Base-by-base conservation (phyloP, 30 jellyfish, hydroid and myxozoan species). In the Hydractinia echinata region DNA sequence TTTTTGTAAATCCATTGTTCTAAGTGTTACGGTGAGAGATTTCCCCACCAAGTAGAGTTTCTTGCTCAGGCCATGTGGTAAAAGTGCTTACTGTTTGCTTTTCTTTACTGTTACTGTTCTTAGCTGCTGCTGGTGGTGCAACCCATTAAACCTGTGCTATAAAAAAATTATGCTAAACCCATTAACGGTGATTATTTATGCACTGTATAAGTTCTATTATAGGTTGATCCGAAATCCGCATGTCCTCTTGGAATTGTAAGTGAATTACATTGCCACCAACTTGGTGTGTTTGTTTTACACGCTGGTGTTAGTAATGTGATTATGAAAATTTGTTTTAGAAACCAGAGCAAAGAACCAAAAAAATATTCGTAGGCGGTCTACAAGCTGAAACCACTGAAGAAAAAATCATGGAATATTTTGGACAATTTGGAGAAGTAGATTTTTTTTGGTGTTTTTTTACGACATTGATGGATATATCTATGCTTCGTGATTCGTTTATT, bases 301-400 rank as follows among this genome's bases (percentile, higher is more conserved):
- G 72, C 76, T 8, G 44, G 16, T 51, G 54, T 77, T 61, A 0
- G 19, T 13, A 44, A 64, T 7, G 19, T 51, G 39, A 64, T 64
- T 6, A 6, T 3, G 74, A 64, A n/a, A 64, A n/a, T 64, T 13
- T n/a, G 0, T 77, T 76, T 73, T 81, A 91, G 97, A 89, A 86
- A 51, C 91, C 86, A n/a, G 89, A 84, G 44, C 83, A 87, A 60
- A 77, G 96, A 52, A 93, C 99, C 48, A 93, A 93, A 82, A 93
- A 93, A 61, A 87, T 93, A 66, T 93, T 93, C 81, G 99, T 93
- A 60, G 99, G 99, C 62, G 99, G 99, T 10, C 61, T 93, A 61
- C 89, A 85, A 72, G 87, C 94, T 21, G 99, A 93, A 78, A 93
- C 95, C 15, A 87, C 96, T 4, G 99, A 93, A 81, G 96, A 93